phyloP scores from a whole-genome alignment of 2,113 vertebrate genomes.

The Geothlypis trichas region DNA sequence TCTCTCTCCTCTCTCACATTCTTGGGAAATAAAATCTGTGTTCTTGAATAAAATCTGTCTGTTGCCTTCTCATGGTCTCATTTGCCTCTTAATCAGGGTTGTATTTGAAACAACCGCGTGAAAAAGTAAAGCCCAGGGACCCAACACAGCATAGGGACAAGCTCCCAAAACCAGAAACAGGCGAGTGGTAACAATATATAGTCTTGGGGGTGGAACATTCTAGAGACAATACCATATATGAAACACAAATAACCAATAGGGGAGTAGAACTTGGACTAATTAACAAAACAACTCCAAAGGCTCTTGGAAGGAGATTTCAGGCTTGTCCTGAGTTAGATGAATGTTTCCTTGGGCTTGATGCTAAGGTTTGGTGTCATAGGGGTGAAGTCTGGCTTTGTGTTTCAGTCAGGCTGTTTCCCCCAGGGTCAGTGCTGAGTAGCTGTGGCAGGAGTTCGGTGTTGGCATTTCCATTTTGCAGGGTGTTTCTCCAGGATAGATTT shows the following conservation, averaged over 20 bases:
- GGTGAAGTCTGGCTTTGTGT: background rate
- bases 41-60: background rate
- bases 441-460: accelerated
- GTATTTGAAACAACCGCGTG: background rate
- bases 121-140: background rate
- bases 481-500: background rate
- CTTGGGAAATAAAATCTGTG: accelerated
- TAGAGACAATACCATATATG: background rate
- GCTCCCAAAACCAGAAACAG: background rate
- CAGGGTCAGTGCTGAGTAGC: background rate
- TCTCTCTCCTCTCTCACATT: background rate
- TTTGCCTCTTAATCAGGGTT: background rate
- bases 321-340: background rate
- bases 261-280: background rate
- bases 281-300: background rate
- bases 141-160: too few species aligned
- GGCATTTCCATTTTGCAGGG: too few species aligned
- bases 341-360: background rate
- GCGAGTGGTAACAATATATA: background rate
- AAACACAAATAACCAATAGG: background rate
- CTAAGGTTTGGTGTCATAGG: background rate
- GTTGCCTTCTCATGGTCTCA: background rate
- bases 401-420: background rate
- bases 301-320: background rate
- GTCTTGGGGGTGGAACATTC: background rate